A percentile compares a stretch with the other conserved stretches of the same genome.
phyloP scores from a whole-genome alignment of 2,113 vertebrate species.

The Anhinga anhinga region DNA sequence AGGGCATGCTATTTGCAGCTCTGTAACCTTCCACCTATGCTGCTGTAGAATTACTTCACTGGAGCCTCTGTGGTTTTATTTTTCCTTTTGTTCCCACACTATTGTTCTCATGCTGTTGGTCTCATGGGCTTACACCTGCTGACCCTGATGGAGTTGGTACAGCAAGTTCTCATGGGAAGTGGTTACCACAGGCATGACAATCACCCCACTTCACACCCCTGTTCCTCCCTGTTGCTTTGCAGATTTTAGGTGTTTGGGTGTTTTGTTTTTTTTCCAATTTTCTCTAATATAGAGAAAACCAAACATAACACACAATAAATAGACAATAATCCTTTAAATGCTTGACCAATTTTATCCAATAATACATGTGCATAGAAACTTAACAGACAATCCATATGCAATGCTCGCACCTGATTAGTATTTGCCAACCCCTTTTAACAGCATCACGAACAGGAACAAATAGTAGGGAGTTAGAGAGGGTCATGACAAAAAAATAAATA shows the following conservation, averaged over 20 bases:
- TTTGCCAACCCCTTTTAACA: background rate
- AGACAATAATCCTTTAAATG: background rate
- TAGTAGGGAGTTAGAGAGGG: background rate
- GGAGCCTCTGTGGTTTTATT: background rate
- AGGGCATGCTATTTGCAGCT: background rate
- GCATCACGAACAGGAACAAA: background rate
- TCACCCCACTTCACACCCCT: background rate
- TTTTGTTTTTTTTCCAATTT: background rate
- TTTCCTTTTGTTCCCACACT: background rate
- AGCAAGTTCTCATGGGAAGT: accelerated
- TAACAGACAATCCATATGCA: background rate
- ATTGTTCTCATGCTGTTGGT: background rate
- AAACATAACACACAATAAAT: background rate
- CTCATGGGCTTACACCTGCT: background rate
- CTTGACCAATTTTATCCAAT: background rate
- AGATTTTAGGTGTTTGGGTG: background rate
- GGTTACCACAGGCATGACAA: background rate
- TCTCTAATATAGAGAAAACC: background rate
- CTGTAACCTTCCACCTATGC: background rate
- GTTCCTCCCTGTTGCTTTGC: background rate
- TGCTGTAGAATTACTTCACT: background rate
- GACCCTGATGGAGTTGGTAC: background rate
- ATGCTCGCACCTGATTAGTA: accelerated
- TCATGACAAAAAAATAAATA: background rate
- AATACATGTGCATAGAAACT: background rate